phyloP scores from a whole-genome alignment of 2,113 vertebrate genomes.

The Ciconia stormi region DNA sequence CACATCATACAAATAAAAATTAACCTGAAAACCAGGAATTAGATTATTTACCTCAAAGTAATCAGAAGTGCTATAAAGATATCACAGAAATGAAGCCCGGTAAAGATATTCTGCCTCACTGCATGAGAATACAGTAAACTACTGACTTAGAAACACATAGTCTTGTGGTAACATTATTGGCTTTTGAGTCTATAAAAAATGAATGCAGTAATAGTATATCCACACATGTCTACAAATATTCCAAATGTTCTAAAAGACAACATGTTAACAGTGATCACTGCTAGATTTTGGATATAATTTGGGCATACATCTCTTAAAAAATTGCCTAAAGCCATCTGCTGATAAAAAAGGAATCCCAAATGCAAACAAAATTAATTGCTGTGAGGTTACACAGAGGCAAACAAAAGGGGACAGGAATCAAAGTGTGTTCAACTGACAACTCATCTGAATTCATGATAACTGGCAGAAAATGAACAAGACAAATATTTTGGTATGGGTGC shows the following conservation, averaged over 20 bases:
- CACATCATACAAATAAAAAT: not conserved
- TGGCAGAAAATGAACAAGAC: not conserved
- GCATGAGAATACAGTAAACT: not conserved
- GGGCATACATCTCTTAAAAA: not conserved
- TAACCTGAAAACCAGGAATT: not conserved
- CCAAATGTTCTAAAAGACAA: not conserved
- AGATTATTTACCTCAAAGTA: not conserved
- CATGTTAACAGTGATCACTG: not conserved
- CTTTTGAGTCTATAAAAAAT: not conserved
- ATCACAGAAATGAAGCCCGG: not conserved
- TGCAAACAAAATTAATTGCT: not conserved
- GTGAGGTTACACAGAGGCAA: not conserved
- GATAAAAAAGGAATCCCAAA: not conserved
- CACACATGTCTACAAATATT: not conserved
- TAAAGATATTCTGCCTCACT: not conserved
- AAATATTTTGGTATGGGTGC: not conserved
- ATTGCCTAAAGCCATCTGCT: not conserved
- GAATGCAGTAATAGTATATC: not conserved
- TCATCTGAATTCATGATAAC: not conserved
- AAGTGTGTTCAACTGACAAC: not conserved
- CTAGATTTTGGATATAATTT: not conserved
- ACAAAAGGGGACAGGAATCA: not conserved
- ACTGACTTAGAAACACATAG: not conserved
- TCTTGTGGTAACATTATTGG: not conserved
- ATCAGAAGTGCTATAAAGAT: not conserved